These are phyloP conservation scores for Anoplius nigerrimus DNA, from an alignment of 2,888 invertebrate species.

Conservation along the genomic window DNA sequence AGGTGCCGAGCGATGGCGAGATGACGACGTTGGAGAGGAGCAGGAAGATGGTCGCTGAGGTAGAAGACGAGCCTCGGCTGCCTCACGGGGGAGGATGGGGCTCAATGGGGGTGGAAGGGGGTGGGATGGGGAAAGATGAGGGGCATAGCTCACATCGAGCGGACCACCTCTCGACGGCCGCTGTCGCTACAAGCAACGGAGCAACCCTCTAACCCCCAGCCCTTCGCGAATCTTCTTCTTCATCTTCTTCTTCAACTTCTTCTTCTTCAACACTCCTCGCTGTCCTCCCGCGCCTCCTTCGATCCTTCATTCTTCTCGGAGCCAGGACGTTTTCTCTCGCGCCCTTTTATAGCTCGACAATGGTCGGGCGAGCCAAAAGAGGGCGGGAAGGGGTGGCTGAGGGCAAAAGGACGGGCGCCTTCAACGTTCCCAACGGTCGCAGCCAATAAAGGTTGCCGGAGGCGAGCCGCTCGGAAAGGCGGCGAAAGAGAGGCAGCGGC, in stretches of 20 bases:
- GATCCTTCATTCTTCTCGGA: slow-evolving; percentile 26
- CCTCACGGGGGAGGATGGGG: too few species aligned
- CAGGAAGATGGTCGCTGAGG: slow-evolving; percentile 10
- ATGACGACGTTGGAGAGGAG: too few species aligned
- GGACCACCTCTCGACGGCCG: too few species aligned
- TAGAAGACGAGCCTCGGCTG: slow-evolving; percentile 43
- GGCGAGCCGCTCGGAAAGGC: slow-evolving; percentile 23
- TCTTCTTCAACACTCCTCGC: slow-evolving; percentile 2
- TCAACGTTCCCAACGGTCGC: slow-evolving; percentile 31
- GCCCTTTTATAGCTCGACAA: slow-evolving; percentile 53
- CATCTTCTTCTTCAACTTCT: neutral
- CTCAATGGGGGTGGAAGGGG: too few species aligned
- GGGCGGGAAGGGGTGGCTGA: slow-evolving; percentile 11
- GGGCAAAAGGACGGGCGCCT: slow-evolving; percentile 11
- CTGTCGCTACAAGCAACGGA: too few species aligned
- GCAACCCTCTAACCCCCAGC: neutral
- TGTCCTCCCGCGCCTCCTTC: slow-evolving; percentile 14
- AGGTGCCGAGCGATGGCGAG: neutral
- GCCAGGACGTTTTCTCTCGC: slow-evolving; percentile 42
- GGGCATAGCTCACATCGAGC: too few species aligned
- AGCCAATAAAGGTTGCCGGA: slow-evolving; percentile 42
- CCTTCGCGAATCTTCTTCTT: neutral
- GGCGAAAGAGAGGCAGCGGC: neutral
- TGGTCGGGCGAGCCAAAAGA: slow-evolving; percentile 17
- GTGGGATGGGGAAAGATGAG: too few species aligned